A percentile compares a stretch with the other conserved stretches of the same genome.
These are phyloP conservation scores for Neomicropteryx cornuta DNA, from an alignment of 1,140 invertebrate genomes.

Conservation along the genomic window DNA sequence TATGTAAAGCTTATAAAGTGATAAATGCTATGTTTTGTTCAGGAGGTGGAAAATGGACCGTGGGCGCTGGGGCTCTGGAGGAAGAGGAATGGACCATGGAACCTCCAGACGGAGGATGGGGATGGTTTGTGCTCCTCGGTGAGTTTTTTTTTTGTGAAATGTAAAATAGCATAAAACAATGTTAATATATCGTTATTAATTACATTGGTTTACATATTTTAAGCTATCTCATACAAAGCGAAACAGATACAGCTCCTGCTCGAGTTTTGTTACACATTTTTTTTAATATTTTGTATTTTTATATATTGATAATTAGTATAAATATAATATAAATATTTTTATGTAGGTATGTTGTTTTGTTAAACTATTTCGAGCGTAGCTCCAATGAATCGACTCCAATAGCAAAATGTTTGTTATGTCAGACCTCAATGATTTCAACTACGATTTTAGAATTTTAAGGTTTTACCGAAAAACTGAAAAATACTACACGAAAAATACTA, in stretches of 20 bases:
- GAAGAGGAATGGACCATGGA: constrained; percentile 41
- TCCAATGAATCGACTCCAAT: too few species aligned
- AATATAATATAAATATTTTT: constrained; percentile 3
- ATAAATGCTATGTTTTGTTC: too few species aligned
- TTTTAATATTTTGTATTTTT: neutral
- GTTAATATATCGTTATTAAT: neutral
- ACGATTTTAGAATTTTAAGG: too few species aligned
- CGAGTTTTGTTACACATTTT: neutral
- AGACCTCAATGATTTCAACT: too few species aligned
- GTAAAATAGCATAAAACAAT: neutral
- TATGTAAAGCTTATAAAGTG: too few species aligned
- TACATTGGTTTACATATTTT: too few species aligned
- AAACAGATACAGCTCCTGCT: neutral
- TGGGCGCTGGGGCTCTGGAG: constrained; percentile 34
- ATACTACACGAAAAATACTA: too few species aligned
- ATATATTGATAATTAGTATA: neutral
- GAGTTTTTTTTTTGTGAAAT: constrained; percentile 1
- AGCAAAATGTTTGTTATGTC: too few species aligned
- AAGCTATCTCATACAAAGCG: neutral
- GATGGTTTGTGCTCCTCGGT: constrained; percentile 70
- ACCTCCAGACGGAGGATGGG: constrained; percentile 62
- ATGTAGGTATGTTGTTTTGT: too few species aligned
- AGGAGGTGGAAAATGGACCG: too few species aligned
- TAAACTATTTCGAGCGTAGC: too few species aligned
- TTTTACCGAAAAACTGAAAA: too few species aligned